Evolutionary conservation across 2,888 invertebrate genomes (phyloP).

Genomic region (Noctua janthe): DNA sequence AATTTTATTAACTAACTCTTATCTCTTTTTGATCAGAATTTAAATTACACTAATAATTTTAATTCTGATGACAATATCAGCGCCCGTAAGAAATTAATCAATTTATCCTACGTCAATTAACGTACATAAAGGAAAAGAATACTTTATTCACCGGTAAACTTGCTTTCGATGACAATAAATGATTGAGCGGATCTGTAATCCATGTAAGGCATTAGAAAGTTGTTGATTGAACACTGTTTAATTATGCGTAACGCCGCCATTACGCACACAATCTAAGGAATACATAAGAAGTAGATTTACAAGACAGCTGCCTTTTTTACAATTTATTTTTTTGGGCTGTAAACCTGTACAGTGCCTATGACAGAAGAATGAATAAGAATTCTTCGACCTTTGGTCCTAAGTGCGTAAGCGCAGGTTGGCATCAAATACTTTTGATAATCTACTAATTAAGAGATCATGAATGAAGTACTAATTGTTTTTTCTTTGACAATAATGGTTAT

Average conservation of each 20-base stretch:
- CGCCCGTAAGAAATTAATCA: too few species aligned
- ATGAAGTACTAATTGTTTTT: not conserved
- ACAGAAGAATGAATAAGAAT: not conserved
- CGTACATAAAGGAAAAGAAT: not conserved
- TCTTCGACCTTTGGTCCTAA: not conserved
- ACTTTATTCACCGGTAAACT: slow-evolving; percentile 17
- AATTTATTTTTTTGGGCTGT: slow-evolving; percentile 2
- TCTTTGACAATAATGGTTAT: not conserved
- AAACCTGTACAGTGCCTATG: not conserved
- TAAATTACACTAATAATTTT: not conserved
- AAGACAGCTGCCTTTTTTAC: slow-evolving; percentile 30
- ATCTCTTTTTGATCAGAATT: too few species aligned
- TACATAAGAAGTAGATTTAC: slow-evolving; percentile 56
- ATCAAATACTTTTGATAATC: not conserved
- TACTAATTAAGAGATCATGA: not conserved
- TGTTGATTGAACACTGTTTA: slow-evolving; percentile 71
- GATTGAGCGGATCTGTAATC: slow-evolving; percentile 63
- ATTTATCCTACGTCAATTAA: slow-evolving; percentile 4
- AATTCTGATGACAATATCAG: not conserved
- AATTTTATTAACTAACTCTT: too few species aligned
- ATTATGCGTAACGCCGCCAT: slow-evolving; percentile 73
- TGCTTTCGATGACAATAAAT: slow-evolving; percentile 54
- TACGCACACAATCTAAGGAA: slow-evolving; percentile 62
- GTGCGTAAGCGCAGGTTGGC: not conserved
- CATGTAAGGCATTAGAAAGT: slow-evolving; percentile 77